Percentiles rank a stretch among this genome's conserved stretches.
phyloP scores from a whole-genome alignment of 2,797 vertebrate genomes.

The Micropoecilia bifurca region DNA sequence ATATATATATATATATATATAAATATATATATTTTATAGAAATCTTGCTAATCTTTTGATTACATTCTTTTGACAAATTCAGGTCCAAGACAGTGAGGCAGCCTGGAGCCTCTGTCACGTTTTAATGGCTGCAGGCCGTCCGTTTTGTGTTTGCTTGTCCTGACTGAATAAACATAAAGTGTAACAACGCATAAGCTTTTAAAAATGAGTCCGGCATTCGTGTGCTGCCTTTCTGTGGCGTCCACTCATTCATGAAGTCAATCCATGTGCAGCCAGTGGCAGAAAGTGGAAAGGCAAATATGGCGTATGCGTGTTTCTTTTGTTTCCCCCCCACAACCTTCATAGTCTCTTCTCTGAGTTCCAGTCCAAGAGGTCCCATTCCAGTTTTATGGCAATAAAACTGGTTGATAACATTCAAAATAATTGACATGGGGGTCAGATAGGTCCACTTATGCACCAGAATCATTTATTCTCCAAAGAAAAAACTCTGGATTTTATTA shows the following conservation, averaged over 20 bases:
- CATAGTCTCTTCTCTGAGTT: not conserved
- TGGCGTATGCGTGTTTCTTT: not conserved
- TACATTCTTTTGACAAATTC: not conserved
- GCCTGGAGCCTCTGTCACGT: not conserved
- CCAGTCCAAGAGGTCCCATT: not conserved
- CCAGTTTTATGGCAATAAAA: not conserved
- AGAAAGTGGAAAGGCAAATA: not conserved
- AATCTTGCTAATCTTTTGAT: not conserved
- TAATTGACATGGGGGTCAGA: not conserved
- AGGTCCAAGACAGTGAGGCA: not conserved
- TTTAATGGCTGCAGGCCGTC: not conserved
- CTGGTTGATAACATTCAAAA: not conserved
- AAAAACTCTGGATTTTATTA: not conserved
- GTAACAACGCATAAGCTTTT: not conserved
- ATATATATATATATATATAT: too few relatives aligned
- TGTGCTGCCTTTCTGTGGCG: not conserved
- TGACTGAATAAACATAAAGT: not conserved
- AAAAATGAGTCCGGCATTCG: not conserved
- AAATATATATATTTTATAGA: too few relatives aligned
- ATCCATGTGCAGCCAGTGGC: not conserved
- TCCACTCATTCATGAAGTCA: not conserved
- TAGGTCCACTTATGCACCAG: not conserved
- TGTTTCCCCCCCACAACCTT: not conserved
- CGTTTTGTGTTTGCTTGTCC: not conserved
- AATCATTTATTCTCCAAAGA: not conserved